Evolutionary conservation across 2,797 vertebrate species (phyloP).

Genomic region (Paratrypauchen microcephalus): DNA sequence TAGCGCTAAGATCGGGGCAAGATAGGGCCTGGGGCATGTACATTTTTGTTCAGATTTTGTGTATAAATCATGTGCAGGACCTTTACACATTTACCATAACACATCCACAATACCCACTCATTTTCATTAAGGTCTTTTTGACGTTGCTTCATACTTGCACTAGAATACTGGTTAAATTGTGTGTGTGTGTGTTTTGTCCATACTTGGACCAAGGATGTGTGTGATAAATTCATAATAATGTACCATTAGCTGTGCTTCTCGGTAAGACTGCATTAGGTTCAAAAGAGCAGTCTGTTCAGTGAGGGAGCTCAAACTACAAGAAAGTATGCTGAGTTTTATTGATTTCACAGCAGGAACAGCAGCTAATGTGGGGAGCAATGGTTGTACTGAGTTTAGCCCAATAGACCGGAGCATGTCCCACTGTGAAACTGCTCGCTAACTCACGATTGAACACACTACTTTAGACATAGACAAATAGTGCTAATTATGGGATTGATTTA

Average conservation of each 20-base stretch:
- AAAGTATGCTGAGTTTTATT: neutral
- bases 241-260: neutral
- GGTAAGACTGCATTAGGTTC: neutral
- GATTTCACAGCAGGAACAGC: conserved; percentile 4
- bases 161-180: neutral
- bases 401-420: neutral
- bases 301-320: neutral
- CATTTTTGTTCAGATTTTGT: no score
- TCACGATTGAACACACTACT: neutral
- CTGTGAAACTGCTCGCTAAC: neutral
- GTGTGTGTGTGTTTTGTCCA: neutral
- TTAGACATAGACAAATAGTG: neutral
- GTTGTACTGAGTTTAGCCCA: neutral
- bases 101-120: neutral
- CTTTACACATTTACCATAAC: neutral
- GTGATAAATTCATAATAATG: neutral
- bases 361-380: neutral
- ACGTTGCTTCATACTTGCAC: neutral
- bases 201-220: neutral
- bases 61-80: no score
- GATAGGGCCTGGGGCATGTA: no score
- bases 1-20: no score
- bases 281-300: conserved; percentile 5
- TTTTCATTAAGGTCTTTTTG: neutral
- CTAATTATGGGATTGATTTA: neutral